phyloP scores from a whole-genome alignment of 2,888 invertebrate species.

The Amblyteles armatorius region DNA sequence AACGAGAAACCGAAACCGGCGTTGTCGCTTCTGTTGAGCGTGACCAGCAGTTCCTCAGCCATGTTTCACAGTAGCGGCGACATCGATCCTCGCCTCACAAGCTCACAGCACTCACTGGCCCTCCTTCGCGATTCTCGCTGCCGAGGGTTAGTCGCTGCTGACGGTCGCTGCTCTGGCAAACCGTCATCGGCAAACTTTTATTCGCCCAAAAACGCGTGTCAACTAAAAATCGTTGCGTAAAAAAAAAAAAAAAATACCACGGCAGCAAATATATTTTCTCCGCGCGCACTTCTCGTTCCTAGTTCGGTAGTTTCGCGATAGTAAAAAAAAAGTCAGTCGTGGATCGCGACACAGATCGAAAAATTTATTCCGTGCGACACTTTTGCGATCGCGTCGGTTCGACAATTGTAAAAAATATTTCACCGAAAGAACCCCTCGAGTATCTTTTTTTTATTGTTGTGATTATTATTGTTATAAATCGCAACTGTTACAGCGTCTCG shows the following conservation, averaged over 20 bases:
- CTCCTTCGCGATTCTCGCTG: conserved; percentile 37
- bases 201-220: not conserved
- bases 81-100: conserved; percentile 72
- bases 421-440: not conserved
- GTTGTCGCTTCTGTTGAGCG: conserved; percentile 94
- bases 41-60: conserved; percentile 96
- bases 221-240: not conserved
- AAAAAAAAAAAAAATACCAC: not conserved
- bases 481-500: not conserved
- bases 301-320: not conserved
- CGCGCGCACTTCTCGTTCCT: not conserved
- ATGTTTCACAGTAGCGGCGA: conserved; percentile 85
- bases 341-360: not conserved
- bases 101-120: conserved; percentile 67
- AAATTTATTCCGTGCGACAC: not conserved
- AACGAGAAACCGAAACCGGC: conserved; percentile 96
- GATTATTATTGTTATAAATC: not conserved
- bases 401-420: not conserved
- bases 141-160: conserved; percentile 43
- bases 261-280: not conserved
- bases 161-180: conserved; percentile 46
- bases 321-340: not conserved
- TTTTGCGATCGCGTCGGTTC: not conserved
- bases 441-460: not conserved
- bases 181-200: conserved; percentile 24